Evolutionary conservation across 2,888 invertebrate genomes (phyloP), one percentile per base, ranked within the genome.

Genomic region (Quadroppia sp.): DNA sequence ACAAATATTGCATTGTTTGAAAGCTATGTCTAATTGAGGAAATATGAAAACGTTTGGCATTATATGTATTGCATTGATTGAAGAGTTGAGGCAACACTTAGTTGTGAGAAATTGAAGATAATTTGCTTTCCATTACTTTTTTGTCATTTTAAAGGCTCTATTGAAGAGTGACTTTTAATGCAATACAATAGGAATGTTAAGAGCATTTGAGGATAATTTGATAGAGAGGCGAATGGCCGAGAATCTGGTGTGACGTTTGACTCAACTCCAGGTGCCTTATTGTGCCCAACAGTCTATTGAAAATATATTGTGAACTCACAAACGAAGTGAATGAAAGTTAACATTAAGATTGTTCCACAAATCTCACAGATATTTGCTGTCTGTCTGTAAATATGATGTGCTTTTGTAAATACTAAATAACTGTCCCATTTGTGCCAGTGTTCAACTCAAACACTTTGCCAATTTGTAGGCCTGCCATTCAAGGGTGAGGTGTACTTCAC

Each of bases 81-180:
- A 36, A n/a, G 36, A 36, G 4, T 36, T 36, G 9, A 36, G 36
- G 36, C 36, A 36, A 36, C 36, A 36, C 36, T 36, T 36, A 36
- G 36, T 36, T 36, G 9, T 36, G 36, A 36, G 36, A 64, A 64
- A 64, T 64, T 64, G 42, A 9, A 11, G 23, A 67, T 67, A 67
- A 67, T 67, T 67, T 36, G 42, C 40, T 42, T 67, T n/a, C 40
- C 15, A 67, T 67, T 67, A 42, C 42, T 67, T 67, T 53, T 67
- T 67, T 67, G 67, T 67, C 67, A 42, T 23, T 67, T 67, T 40
- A 42, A 42, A 67, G 67, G 40, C 23, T 32, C 40, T 67, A 67
- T 67, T 67, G 67, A 64, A 64, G 32, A 61, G 67, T 67, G 67
- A 67, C 67, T 67, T 67, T 67, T 67, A 67, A 67, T 67, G 67